These are phyloP conservation scores for Orchestes rusci DNA, from an alignment of 2,888 invertebrate species.

Conservation along the genomic window DNA sequence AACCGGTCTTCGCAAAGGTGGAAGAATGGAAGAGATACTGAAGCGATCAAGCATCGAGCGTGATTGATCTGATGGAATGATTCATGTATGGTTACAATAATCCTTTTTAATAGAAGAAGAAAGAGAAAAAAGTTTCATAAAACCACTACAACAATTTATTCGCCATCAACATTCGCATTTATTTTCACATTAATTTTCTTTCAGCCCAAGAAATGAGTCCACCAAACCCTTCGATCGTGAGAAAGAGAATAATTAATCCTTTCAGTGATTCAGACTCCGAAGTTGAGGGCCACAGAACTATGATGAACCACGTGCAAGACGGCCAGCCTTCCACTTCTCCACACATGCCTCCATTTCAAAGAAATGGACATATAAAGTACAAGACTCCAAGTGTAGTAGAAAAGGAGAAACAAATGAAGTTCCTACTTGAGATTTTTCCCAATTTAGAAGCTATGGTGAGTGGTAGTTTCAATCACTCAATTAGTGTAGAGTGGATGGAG, in stretches of 20 bases:
- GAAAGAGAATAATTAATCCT: constrained; percentile 26
- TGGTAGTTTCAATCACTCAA: not conserved
- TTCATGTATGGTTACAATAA: too few relatives aligned
- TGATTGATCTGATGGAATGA: too few relatives aligned
- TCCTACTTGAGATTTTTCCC: constrained; percentile 58
- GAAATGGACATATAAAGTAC: constrained; percentile 15
- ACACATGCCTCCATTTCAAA: not conserved
- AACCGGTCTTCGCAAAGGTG: too few relatives aligned
- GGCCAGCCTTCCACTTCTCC: not conserved
- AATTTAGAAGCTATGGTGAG: constrained; percentile 52
- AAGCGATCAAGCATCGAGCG: too few relatives aligned
- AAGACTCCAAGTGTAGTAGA: constrained; percentile 39
- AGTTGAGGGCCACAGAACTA: constrained; percentile 28
- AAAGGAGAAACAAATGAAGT: constrained; percentile 55
- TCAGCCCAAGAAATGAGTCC: constrained; percentile 29
- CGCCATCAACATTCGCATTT: not conserved
- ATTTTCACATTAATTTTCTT: constrained; percentile 14
- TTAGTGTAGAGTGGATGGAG: too few relatives aligned
- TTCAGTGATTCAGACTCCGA: constrained; percentile 52
- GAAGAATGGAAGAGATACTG: too few relatives aligned
- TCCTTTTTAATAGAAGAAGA: not conserved
- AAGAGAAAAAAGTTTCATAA: too few relatives aligned
- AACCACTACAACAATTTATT: too few relatives aligned
- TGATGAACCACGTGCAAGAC: not conserved
- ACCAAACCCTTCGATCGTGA: constrained; percentile 6